phyloP scores from a whole-genome alignment of 2,797 vertebrate species.

The Cichlasoma orientale region DNA sequence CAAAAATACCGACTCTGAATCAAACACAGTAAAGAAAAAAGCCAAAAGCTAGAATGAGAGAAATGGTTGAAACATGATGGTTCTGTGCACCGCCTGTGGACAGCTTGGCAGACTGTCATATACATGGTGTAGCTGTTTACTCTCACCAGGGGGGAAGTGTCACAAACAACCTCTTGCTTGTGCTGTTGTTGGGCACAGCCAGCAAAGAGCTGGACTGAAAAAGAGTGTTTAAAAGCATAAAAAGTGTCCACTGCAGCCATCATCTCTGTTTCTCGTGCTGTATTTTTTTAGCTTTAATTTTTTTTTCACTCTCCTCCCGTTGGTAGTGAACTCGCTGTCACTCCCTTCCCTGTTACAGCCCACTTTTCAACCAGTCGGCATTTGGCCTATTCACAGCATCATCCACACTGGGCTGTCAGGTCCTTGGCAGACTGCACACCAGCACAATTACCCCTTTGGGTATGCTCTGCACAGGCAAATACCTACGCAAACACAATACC shows the following conservation, averaged over 20 bases:
- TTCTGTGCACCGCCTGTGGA: background rate
- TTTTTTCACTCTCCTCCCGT: background rate
- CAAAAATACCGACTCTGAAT: background rate
- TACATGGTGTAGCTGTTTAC: background rate
- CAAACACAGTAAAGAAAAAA: background rate
- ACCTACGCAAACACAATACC: background rate
- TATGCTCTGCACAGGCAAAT: background rate
- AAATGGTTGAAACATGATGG: background rate
- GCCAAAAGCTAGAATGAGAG: background rate
- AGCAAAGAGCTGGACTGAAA: background rate
- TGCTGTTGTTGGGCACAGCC: background rate
- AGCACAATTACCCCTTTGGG: background rate
- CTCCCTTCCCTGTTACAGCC: background rate
- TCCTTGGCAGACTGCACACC: background rate
- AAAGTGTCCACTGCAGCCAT: background rate
- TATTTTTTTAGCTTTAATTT: background rate
- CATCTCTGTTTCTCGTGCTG: background rate
- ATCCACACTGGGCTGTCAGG: background rate
- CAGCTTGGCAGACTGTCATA: background rate
- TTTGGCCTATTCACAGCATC: rapidly evolving
- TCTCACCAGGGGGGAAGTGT: background rate
- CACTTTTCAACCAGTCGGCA: background rate
- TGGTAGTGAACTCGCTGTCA: background rate
- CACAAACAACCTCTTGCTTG: background rate
- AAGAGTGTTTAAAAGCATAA: background rate